These are phyloP conservation scores for Yponomeuta cagnagella DNA, from an alignment of 2,888 invertebrate species.

Conservation along the genomic window DNA sequence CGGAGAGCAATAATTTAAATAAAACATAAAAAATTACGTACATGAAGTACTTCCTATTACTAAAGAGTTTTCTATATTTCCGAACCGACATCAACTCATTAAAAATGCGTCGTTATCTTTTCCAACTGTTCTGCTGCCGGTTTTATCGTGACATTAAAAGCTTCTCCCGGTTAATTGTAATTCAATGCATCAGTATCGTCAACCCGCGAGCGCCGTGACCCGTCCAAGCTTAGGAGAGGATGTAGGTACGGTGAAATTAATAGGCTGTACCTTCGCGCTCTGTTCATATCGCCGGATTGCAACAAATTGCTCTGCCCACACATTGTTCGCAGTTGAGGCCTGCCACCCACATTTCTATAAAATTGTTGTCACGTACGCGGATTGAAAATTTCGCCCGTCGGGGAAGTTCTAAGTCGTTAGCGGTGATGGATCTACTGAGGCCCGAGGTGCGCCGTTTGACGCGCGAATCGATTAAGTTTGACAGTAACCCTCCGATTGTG, in stretches of 20 bases:
- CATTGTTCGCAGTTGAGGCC: constrained; percentile 28
- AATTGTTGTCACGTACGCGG: constrained; percentile 33
- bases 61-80: constrained; percentile 10
- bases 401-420: constrained; percentile 48
- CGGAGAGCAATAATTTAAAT: neutral
- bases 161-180: constrained; percentile 60
- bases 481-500: constrained; percentile 57
- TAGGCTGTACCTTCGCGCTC: constrained; percentile 23
- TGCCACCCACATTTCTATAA: constrained; percentile 33
- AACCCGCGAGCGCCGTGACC: neutral
- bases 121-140: constrained; percentile 52
- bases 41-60: constrained; percentile 11
- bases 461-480: constrained; percentile 65
- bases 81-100: constrained; percentile 44
- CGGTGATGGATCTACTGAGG: constrained; percentile 44
- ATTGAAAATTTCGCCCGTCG: constrained; percentile 36
- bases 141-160: constrained; percentile 58
- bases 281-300: constrained; percentile 20
- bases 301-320: constrained; percentile 37
- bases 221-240: neutral
- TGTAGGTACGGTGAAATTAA: constrained; percentile 28
- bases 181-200: constrained; percentile 57
- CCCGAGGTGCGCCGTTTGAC: constrained; percentile 44
- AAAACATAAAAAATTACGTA: neutral
- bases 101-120: constrained; percentile 61